These are phyloP conservation scores for Ooceraea biroi DNA, from an alignment of 1,140 invertebrate species.

Conservation along the genomic window DNA sequence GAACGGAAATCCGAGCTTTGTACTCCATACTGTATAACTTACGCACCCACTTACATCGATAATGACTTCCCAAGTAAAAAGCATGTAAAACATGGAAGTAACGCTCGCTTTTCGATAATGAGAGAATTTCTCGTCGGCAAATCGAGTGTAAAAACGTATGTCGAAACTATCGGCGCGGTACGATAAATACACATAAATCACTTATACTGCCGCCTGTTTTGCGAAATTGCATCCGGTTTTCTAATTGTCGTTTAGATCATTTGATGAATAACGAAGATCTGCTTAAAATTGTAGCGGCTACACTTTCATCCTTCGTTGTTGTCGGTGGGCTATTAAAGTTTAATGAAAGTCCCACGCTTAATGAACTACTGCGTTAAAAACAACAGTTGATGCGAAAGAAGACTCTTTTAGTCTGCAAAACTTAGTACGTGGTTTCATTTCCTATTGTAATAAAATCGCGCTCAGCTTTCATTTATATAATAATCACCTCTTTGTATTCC, in stretches of 20 bases:
- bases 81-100: not conserved
- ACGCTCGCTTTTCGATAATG: not conserved
- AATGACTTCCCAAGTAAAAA: constrained; percentile 8
- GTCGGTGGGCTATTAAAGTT: not conserved
- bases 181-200: constrained; percentile 22
- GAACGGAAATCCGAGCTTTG: not conserved
- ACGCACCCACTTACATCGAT: not conserved
- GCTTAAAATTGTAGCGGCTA: not conserved
- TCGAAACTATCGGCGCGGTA: not conserved
- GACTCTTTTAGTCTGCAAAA: not conserved
- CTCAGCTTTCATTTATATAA: not conserved
- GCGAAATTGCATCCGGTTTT: constrained; percentile 26
- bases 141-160: constrained; percentile 33
- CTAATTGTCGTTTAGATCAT: constrained; percentile 24
- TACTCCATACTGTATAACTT: not conserved
- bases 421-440: constrained; percentile 5
- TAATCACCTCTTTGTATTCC: not conserved
- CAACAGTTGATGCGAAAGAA: not conserved
- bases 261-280: constrained; percentile 13
- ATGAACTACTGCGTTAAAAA: constrained; percentile 22
- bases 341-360: constrained; percentile 28
- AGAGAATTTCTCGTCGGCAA: constrained; percentile 4
- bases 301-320: constrained; percentile 20
- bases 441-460: constrained; percentile 24
- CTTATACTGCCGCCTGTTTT: not conserved